Base-by-base conservation (phyloP, 2,797 vertebrate genomes). In the Aselliscus stoliczkanus region DNA sequence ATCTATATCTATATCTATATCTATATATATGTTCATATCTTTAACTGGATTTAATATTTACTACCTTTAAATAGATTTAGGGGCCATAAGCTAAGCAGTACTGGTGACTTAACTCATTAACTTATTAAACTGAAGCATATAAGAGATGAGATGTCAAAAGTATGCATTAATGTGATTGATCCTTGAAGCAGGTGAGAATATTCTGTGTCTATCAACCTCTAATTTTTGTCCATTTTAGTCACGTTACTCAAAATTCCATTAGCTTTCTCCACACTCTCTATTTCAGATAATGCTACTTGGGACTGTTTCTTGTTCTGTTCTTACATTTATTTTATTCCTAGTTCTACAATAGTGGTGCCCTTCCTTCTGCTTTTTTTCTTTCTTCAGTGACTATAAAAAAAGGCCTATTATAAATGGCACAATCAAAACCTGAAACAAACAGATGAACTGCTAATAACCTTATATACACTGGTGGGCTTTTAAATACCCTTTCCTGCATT, bases 391-490 rank as follows among this genome's bases (percentile, higher is more conserved):
- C 67, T 69, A 1, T 50, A 96, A 88, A 81, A 72, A 80, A 73
- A 34, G 21, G 23, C 18, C 52, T 87, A 44, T 84, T 91, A 92
- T 92, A 95, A 95, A 81, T 73, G 44, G 7, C 50, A 34, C 29
- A 27, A 42, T 90, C 31, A 94, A 92, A 97, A 87, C 60, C 54
- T 93, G 56, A 88, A 34, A 94, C 14, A 92, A 84, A 75, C 14
- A 79, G 23, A 73, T 76, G 52, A 95, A 37, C 39, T 86, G n/a
- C 64, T 95, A 86, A 88, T 96, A 94, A 77, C 58, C 89, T 95
- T 92, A 86, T 82, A 23, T 52, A 82, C 56, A 39, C 42, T 72
- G 70, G 54, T 96, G 58, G 86, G 6, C 29, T 95, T 97, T 93
- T 85, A 50, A 94, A 92, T 96, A 70, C 15, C 4, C n/a, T 96